Base-by-base conservation (phyloP, 2,113 vertebrate genomes). In the Rana temporaria region DNA sequence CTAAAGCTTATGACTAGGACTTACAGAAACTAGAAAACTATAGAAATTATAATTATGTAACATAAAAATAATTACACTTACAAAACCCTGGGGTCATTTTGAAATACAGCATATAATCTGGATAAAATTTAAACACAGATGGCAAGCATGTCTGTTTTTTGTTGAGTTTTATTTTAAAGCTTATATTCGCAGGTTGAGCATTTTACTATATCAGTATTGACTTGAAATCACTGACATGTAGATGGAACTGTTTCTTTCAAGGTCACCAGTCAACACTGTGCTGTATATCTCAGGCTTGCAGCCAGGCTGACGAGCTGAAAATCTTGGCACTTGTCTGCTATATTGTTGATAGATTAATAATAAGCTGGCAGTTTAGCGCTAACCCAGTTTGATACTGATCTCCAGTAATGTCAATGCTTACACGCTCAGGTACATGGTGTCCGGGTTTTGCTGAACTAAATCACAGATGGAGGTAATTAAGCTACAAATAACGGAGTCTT, bases 271-370 rank as follows among this genome's bases (percentile, higher is more conserved):
- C 19, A 42, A 8, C 17, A 34, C 17, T 34, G 26, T 34, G 53
- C 17, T 59, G n/a, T 74, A 74, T 60, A 74, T 18, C 55, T 60
- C 19, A 32, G 69, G 22, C 14, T 71, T 26, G 26, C 16, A 71
- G 52, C 24, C 24, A 57, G 53, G 24, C 18, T 38, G 30, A 60
- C 6, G 55, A 74, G 26, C 19, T 60, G 55, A 38, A 53, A 38
- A 60, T 60, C 9, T 20, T 15, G 20, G 72, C 16, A 1, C 17
- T 42, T 24, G 32, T 62, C 56, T 59, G 26, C 20, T 60, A 14
- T 34, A 59, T 57, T 60, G 55, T 6, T 32, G 71, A 74, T 34
- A 62, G 72, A 32, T 62, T 48, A 19, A 75, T 42, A 62, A 72
- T 56, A 57, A 18, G 53, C 6, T 24, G 17, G 38, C 8, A 53